Conservation (phyloP, 2,888 invertebrate genomes). For the Philereme vetulata region DNA sequence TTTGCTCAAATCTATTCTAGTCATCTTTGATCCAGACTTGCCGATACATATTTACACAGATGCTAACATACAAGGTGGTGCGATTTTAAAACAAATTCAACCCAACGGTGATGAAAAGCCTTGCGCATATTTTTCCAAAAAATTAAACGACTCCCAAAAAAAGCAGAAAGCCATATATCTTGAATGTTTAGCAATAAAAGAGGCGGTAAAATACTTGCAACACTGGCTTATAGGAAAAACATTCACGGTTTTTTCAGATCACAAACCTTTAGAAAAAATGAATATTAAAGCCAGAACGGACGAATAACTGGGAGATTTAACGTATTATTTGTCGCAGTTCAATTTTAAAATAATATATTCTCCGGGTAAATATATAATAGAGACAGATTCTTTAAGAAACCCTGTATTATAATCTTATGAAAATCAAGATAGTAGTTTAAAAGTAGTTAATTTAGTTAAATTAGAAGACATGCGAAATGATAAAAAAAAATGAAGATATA, state of each 20-base stretch:
- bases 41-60: constrained; percentile 30
- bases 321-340: constrained; percentile 46
- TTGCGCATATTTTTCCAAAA: constrained; percentile 18
- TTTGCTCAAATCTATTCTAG: constrained; percentile 34
- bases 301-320: too few relatives aligned
- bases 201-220: constrained; percentile 23
- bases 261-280: too few relatives aligned
- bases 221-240: constrained; percentile 18
- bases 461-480: too few relatives aligned
- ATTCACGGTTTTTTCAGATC: too few relatives aligned
- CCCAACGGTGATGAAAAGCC: constrained; percentile 20
- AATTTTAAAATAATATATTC: constrained; percentile 42
- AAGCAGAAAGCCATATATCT: constrained; percentile 19
- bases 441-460: too few relatives aligned
- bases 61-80: constrained; percentile 26
- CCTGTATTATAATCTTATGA: too few relatives aligned
- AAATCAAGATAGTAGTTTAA: too few relatives aligned
- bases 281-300: too few relatives aligned
- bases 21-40: constrained; percentile 19
- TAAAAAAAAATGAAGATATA: not conserved
- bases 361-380: constrained; percentile 17
- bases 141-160: constrained; percentile 17
- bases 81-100: constrained; percentile 19
- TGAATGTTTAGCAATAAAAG: constrained; percentile 20
- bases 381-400: too few relatives aligned